A percentile compares a stretch with the other conserved stretches of the same genome.
Evolutionary conservation across 1,140 invertebrate species (phyloP).

Genomic region (Drosophila mojavensis): DNA sequence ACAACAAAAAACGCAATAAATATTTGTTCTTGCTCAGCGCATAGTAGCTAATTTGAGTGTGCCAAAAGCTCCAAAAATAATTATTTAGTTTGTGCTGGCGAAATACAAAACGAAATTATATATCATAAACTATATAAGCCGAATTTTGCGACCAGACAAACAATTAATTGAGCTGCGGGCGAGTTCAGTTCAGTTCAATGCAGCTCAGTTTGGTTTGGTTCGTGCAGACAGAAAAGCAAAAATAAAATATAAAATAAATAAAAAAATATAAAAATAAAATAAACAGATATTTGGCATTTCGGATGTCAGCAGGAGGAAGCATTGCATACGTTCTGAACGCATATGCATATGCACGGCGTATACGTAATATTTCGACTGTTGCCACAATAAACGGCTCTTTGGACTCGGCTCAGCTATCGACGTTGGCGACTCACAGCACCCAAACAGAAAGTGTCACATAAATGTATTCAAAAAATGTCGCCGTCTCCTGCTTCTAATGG

Average conservation of each 20-base stretch:
- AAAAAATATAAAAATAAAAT: background rate
- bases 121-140: constrained; percentile 21
- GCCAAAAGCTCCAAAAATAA: background rate
- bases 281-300: constrained; percentile 2
- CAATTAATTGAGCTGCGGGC: constrained; percentile 53
- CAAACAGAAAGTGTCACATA: constrained; percentile 57
- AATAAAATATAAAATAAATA: constrained; percentile 1
- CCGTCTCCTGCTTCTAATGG: constrained; percentile 54
- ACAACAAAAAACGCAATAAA: background rate
- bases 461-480: constrained; percentile 63
- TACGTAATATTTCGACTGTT: constrained; percentile 56
- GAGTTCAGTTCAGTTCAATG: background rate
- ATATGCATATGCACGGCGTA: constrained; percentile 46
- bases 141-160: constrained; percentile 30
- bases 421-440: constrained; percentile 29
- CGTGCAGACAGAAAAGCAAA: background rate
- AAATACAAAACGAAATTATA: constrained; percentile 23
- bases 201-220: background rate
- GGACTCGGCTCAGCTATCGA: background rate
- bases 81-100: constrained; percentile 18
- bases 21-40: constrained; percentile 19
- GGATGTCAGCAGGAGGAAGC: constrained; percentile 35
- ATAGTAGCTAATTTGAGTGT: constrained; percentile 36
- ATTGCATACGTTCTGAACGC: constrained; percentile 30
- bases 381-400: constrained; percentile 12